Conservation (phyloP, 1,140 invertebrate species). For the Papilio glaucus region DNA sequence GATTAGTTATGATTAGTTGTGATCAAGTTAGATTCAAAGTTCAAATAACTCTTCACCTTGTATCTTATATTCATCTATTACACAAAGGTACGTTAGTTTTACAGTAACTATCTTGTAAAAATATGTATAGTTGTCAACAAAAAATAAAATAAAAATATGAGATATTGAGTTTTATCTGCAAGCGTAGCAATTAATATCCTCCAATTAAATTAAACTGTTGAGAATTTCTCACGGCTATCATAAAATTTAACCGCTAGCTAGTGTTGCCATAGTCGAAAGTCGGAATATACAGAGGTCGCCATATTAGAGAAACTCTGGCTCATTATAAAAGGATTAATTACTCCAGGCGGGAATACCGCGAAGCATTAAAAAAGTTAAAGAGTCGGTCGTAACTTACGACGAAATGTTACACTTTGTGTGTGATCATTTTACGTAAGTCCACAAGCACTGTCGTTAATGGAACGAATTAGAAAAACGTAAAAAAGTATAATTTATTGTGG, state of each 20-base stretch:
- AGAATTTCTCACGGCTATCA: conserved; percentile 69
- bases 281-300: conserved; percentile 58
- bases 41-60: too few species aligned
- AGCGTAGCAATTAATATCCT: conserved; percentile 36
- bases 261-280: conserved; percentile 53
- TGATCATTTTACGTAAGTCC: conserved; percentile 56
- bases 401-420: conserved; percentile 57
- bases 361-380: conserved; percentile 66
- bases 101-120: too few species aligned
- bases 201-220: conserved; percentile 53
- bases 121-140: neutral
- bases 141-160: conserved; percentile 13
- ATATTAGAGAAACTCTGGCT: conserved; percentile 54
- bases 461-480: neutral
- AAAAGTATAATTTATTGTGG: too few species aligned
- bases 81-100: too few species aligned
- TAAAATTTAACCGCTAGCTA: conserved; percentile 58
- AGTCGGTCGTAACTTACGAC: conserved; percentile 56
- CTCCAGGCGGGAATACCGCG: conserved; percentile 55
- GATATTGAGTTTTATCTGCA: conserved; percentile 2
- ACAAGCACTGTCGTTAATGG: conserved; percentile 42
- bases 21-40: too few species aligned
- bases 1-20: neutral
- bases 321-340: conserved; percentile 74
- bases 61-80: too few species aligned